Conservation (phyloP, 2,797 vertebrate genomes). For the Crocidura indochinensis region DNA sequence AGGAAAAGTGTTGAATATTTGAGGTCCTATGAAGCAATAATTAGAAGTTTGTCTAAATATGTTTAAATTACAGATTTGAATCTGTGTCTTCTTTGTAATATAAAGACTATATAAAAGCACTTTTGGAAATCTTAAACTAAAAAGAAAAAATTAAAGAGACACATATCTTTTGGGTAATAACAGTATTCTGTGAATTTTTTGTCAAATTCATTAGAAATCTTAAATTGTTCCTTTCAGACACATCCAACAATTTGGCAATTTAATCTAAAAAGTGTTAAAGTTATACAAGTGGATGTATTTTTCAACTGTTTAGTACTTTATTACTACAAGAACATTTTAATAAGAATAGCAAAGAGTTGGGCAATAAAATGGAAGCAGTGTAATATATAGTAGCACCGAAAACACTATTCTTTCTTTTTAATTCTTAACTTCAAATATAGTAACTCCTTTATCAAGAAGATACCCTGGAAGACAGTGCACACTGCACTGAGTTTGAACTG, state of each 20-base stretch:
- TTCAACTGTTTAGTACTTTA: conserved; percentile 61
- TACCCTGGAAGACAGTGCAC: background rate
- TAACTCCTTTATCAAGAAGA: conserved; percentile 12
- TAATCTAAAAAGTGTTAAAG: conserved; percentile 67
- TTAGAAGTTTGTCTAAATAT: conserved; percentile 81
- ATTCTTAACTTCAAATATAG: conserved; percentile 28
- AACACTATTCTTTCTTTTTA: background rate
- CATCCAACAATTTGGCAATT: conserved; percentile 59
- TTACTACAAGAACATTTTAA: background rate
- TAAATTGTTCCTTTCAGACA: conserved; percentile 78
- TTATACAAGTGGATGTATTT: conserved; percentile 50
- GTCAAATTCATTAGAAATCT: conserved; percentile 69
- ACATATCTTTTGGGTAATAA: conserved; percentile 48
- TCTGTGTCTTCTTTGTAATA: conserved; percentile 72
- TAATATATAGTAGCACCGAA: conserved; percentile 43
- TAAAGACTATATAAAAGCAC: conserved; percentile 45
- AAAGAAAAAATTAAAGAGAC: conserved; percentile 14
- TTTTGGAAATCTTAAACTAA: conserved; percentile 73
- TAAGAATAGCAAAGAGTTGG: background rate
- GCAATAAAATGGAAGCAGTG: background rate
- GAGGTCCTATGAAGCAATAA: conserved; percentile 83
- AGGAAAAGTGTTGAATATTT: conserved; percentile 86
- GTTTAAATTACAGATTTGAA: conserved; percentile 84
- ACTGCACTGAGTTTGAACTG: conserved; percentile 31
- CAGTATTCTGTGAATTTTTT: background rate